Conservation (phyloP, 2,888 invertebrate species). For the Macrophya alboannulata region DNA sequence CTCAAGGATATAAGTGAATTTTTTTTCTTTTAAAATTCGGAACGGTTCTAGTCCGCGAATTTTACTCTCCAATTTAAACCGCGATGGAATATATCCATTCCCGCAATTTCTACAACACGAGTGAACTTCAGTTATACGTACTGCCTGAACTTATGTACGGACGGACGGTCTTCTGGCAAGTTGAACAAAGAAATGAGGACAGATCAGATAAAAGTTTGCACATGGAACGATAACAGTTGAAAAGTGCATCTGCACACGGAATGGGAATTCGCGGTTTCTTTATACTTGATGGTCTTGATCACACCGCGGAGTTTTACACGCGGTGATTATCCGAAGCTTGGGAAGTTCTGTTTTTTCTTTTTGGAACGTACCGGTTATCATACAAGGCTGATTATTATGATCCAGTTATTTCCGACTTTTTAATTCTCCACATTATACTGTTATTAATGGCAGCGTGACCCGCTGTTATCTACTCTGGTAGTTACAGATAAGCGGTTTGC, state of each 20-base stretch:
- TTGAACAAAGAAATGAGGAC: constrained; percentile 36
- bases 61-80: neutral
- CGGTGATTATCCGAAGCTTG: neutral
- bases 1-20: too few relatives aligned
- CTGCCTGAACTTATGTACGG: neutral
- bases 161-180: neutral
- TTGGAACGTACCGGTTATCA: neutral
- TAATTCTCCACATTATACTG: neutral
- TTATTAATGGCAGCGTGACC: neutral
- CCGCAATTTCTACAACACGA: neutral
- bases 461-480: neutral
- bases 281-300: neutral
- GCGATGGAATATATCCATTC: neutral
- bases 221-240: constrained; percentile 5
- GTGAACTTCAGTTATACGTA: neutral
- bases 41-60: neutral
- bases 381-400: constrained; percentile 3
- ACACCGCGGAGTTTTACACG: neutral
- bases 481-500: neutral
- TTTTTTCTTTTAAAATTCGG: neutral
- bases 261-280: constrained; percentile 4
- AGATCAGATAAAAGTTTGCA: constrained; percentile 34
- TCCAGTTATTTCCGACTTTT: neutral
- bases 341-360: neutral
- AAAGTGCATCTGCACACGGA: constrained; percentile 39